Percentiles rank a stretch among this genome's conserved stretches.
phyloP scores from a whole-genome alignment of 2,797 vertebrate genomes.

The Echiichthys vipera region DNA sequence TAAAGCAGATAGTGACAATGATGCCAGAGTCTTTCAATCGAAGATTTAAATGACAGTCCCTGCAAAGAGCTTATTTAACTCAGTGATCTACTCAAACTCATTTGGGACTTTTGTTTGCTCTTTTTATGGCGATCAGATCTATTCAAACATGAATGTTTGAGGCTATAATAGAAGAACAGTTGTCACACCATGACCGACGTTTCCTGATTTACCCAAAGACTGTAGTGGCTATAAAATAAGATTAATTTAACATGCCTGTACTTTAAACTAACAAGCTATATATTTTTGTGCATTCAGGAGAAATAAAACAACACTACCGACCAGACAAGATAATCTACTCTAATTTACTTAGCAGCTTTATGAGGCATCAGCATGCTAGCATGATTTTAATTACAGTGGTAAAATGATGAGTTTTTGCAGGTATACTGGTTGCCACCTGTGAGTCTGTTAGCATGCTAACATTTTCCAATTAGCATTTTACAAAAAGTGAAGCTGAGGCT shows the following conservation, averaged over 20 bases:
- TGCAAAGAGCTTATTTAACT: constrained; percentile 36
- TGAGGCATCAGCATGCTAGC: too few species aligned
- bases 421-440: not conserved
- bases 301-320: not conserved
- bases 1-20: constrained; percentile 18
- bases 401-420: not conserved
- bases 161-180: too few species aligned
- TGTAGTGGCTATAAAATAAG: not conserved
- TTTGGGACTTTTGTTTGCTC: constrained; percentile 15
- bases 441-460: not conserved
- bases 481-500: not conserved
- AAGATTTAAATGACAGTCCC: constrained; percentile 26
- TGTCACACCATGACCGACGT: too few species aligned
- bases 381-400: too few species aligned
- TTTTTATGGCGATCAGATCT: constrained; percentile 21
- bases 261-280: not conserved
- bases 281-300: not conserved
- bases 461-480: not conserved
- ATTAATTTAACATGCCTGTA: not conserved
- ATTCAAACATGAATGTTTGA: too few species aligned
- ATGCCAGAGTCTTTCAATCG: constrained; percentile 13
- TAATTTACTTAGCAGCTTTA: not conserved
- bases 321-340: not conserved
- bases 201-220: not conserved
- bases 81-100: constrained; percentile 31